Evolutionary conservation across 2,113 vertebrate genomes (phyloP).

Genomic region (Tetrax tetrax): DNA sequence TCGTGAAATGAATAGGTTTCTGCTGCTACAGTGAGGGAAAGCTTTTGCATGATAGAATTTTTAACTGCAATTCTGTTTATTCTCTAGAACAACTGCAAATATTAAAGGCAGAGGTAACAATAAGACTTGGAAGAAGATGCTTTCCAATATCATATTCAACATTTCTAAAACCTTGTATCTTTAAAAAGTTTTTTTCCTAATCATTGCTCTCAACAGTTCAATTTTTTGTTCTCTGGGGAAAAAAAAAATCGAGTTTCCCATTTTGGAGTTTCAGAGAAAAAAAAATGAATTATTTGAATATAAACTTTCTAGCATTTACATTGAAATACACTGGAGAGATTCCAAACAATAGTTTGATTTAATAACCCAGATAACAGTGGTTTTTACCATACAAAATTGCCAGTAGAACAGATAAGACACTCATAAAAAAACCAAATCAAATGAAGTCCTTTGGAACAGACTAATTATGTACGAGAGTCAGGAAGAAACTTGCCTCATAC

Average conservation of each 20-base stretch:
- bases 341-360: not conserved
- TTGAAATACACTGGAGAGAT: not conserved
- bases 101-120: not conserved
- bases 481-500: conserved; percentile 20
- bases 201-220: not conserved
- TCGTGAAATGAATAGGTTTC: not conserved
- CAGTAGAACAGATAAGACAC: not conserved
- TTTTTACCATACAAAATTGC: not conserved
- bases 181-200: not conserved
- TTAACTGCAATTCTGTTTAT: not conserved
- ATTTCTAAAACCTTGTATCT: not conserved
- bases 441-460: not conserved
- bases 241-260: not conserved
- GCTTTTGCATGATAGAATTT: not conserved
- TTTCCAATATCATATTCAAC: not conserved
- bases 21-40: not conserved
- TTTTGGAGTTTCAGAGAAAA: not conserved
- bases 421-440: conserved; percentile 3
- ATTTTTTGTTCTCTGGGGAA: not conserved
- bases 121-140: not conserved
- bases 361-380: not conserved
- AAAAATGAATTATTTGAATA: not conserved
- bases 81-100: not conserved
- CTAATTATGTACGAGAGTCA: not conserved
- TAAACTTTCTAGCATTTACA: not conserved